Percentiles rank a stretch among this genome's conserved stretches.
phyloP scores from a whole-genome alignment of 2,797 vertebrate genomes.

The Leptatherina wallacei region DNA sequence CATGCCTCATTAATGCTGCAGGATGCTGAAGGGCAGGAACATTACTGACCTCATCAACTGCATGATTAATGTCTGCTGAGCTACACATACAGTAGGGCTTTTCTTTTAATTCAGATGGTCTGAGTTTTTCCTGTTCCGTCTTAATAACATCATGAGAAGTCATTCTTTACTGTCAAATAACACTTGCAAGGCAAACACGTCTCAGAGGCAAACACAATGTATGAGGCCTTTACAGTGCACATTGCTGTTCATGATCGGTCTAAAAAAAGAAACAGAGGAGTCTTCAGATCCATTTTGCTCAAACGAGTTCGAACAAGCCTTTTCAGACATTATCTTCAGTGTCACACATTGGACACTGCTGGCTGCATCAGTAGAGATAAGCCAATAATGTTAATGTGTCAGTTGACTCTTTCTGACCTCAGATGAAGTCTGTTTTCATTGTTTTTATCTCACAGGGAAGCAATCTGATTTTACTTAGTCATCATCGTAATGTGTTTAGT shows the following conservation, averaged over 20 bases:
- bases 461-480: constrained; percentile 36
- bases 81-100: constrained; percentile 14
- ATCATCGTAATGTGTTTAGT: constrained; percentile 51
- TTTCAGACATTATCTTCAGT: constrained; percentile 39
- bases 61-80: constrained; percentile 50
- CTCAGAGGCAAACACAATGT: constrained; percentile 31
- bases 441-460: constrained; percentile 38
- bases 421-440: constrained; percentile 47
- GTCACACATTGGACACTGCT: constrained; percentile 27
- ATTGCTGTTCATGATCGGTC: constrained; percentile 29
- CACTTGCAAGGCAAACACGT: constrained; percentile 27
- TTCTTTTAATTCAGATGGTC: constrained; percentile 26
- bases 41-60: constrained; percentile 30
- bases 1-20: constrained; percentile 26
- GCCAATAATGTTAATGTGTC: constrained; percentile 46
- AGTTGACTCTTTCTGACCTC: constrained; percentile 42
- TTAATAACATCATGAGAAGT: constrained; percentile 36
- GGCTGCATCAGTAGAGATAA: constrained; percentile 53
- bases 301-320: constrained; percentile 44
- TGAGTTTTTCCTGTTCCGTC: constrained; percentile 8
- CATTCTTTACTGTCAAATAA: constrained; percentile 28
- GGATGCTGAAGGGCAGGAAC: constrained; percentile 22
- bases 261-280: constrained; percentile 25
- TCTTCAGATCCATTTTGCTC: constrained; percentile 46
- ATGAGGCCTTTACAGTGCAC: constrained; percentile 25